Percentiles rank a stretch among this genome's conserved stretches.
phyloP scores from a whole-genome alignment of 2,888 invertebrate genomes.

The Hesperia comma region DNA sequence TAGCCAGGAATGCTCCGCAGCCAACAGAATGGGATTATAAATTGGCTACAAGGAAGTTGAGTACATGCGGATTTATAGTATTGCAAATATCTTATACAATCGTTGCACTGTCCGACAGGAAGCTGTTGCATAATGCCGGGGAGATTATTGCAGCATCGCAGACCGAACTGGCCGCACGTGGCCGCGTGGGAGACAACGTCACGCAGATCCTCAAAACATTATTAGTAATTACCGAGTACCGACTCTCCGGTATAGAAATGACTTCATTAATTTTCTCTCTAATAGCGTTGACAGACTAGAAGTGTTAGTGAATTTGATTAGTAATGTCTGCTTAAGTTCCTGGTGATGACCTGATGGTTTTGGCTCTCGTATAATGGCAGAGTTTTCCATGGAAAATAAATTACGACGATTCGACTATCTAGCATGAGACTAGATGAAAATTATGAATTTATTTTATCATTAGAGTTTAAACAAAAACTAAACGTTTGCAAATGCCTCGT shows the following conservation, averaged over 20 bases:
- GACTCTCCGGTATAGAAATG: constrained; percentile 58
- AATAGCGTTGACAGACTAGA: constrained; percentile 43
- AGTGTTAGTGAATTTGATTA: not conserved
- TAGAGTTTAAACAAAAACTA: too few relatives aligned
- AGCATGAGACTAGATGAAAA: too few relatives aligned
- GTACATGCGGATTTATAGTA: constrained; percentile 28
- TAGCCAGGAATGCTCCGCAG: constrained; percentile 7
- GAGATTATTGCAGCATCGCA: constrained; percentile 17
- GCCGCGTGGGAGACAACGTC: constrained; percentile 54
- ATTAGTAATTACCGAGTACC: constrained; percentile 41
- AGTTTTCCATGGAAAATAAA: too few relatives aligned
- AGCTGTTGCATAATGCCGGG: constrained; percentile 27
- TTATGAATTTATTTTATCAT: too few relatives aligned
- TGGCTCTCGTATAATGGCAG: too few relatives aligned
- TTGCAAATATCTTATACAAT: constrained; percentile 28
- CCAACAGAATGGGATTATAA: constrained; percentile 29
- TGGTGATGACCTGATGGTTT: too few relatives aligned
- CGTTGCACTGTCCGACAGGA: constrained; percentile 30
- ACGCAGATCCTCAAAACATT: constrained; percentile 54
- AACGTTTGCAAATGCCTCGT: too few relatives aligned
- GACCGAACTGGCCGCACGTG: constrained; percentile 2
- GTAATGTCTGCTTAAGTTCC: too few relatives aligned
- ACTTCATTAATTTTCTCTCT: constrained; percentile 69
- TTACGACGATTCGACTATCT: too few relatives aligned
- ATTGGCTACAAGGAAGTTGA: constrained; percentile 21